A percentile compares a stretch with the other conserved stretches of the same genome.
Conservation (phyloP, 2,113 vertebrate genomes). For the Zosterops japonicus region DNA sequence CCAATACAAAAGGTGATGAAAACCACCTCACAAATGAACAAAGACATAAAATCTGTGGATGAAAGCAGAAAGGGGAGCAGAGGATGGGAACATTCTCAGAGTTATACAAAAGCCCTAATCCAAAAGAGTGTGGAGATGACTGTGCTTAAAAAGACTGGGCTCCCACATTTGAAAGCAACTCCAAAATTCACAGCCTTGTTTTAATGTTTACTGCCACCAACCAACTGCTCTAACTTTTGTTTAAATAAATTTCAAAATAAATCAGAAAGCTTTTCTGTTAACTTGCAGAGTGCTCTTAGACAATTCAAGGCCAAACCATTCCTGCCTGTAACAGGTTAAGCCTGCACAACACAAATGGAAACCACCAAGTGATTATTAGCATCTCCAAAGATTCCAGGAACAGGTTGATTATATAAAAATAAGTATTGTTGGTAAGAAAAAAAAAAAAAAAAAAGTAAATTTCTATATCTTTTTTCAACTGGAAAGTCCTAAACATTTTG, state of each 20-base stretch:
- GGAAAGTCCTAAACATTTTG: background rate
- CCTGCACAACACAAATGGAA: background rate
- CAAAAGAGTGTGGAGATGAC: background rate
- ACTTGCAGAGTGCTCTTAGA: background rate
- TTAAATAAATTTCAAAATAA: background rate
- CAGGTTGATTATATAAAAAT: background rate
- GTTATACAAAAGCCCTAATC: background rate
- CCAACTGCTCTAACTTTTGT: background rate
- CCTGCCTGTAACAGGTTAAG: background rate
- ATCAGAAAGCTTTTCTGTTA: background rate
- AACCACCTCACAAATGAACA: background rate
- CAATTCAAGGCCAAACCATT: background rate
- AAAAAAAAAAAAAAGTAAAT: background rate
- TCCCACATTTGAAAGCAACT: background rate
- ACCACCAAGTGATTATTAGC: background rate
- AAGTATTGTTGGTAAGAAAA: background rate
- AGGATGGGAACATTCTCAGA: background rate
- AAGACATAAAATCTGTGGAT: background rate
- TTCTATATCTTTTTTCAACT: background rate
- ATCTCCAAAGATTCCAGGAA: background rate
- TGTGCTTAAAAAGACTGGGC: background rate
- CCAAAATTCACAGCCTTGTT: background rate
- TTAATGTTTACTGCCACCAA: background rate
- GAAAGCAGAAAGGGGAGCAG: background rate
- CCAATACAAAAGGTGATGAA: background rate